These are phyloP conservation scores for Delichon dasypus DNA, from an alignment of 2,797 vertebrate genomes.

Conservation along the genomic window DNA sequence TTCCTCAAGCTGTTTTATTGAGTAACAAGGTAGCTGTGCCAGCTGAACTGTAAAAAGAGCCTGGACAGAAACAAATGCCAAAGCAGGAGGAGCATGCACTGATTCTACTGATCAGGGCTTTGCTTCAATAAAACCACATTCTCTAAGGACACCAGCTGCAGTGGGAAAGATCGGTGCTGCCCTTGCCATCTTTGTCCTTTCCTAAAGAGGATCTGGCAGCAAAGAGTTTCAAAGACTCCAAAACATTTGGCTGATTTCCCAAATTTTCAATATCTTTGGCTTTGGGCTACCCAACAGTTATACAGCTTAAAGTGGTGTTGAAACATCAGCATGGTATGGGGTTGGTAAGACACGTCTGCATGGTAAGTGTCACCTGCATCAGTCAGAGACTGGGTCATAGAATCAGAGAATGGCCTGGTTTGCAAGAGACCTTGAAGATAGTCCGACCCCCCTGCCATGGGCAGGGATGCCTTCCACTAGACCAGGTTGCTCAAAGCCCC, in stretches of 20 bases:
- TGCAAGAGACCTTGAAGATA: background rate
- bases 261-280: background rate
- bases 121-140: background rate
- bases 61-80: constrained; percentile 41
- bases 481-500: background rate
- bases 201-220: background rate
- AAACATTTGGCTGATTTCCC: background rate
- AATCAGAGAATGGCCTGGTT: background rate
- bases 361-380: background rate
- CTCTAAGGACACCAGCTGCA: background rate
- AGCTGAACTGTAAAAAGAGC: constrained; percentile 25
- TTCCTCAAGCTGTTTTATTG: background rate
- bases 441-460: background rate
- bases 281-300: background rate
- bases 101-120: constrained; percentile 16
- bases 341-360: background rate
- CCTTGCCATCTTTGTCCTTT: background rate
- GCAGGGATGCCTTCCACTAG: background rate
- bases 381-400: too few relatives aligned
- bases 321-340: background rate
- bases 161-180: background rate
- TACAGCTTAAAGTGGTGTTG: background rate
- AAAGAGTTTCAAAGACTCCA: background rate
- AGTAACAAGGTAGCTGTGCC: constrained; percentile 10
- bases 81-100: constrained; percentile 24